Base-by-base conservation (phyloP, 2,797 vertebrate genomes). In the Protonibea diacanthus region DNA sequence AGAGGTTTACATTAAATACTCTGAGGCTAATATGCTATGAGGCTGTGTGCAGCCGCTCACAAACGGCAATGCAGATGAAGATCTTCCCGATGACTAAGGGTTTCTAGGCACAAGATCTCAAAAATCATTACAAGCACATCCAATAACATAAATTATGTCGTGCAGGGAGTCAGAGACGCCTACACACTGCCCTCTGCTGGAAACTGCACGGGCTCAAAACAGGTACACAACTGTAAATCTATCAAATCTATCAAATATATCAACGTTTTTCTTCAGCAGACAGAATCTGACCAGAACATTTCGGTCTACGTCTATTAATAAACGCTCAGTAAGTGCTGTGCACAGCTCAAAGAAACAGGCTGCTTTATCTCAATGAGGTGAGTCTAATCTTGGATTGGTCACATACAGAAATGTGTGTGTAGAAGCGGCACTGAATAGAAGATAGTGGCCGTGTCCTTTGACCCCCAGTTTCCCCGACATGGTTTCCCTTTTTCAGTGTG, bases 161-260 rank as follows among this genome's bases (percentile, higher is more conserved):
- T 75, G 20, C 45, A 64, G 23, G 40, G 76, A 66, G 18, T 76
- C 27, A 81, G 4, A 59, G 2, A 25, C 75, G 89, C 83, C 82
- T 10, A 83, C 65, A 93, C 82, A 90, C 84, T 89, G 92, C 92
- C 93, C 91, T 85, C 93, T 93, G 84, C 88, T 93, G 93, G 92
- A 73, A 42, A 52, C 40, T 33, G 5, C 42, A 74, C 8, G 33
- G 4, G 5, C 47, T 78, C n/a, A 58, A 33, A 68, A 51, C 48
- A 76, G 17, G 12, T 9, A 3, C 52, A 81, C 33, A 0, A 27
- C 27, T 52, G 29, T 0, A 9, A 15, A 1, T 44, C 42, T 27
- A 20, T 33, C 13, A n/a, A 42, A 57, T n/a, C 29, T 4, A 47
- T 3, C 1, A 15, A 21, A 21, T 75, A 4, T 44, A 25, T 14